Evolutionary conservation across 2,113 vertebrate species (phyloP).

Genomic region (Globicephala melas): DNA sequence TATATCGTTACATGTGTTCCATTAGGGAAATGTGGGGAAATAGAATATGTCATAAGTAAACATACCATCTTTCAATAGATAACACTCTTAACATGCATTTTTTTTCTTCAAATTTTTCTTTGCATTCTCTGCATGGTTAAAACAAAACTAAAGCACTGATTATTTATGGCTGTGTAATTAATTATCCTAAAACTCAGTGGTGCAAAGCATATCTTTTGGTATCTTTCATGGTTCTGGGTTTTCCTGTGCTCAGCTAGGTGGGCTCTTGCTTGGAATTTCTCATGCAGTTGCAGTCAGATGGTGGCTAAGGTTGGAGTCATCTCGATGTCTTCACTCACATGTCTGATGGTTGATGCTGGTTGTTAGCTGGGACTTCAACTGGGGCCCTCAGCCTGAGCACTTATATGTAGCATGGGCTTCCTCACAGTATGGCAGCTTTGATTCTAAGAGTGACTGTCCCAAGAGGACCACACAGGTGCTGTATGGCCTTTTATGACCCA

Average conservation of each 20-base stretch:
- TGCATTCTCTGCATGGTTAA: neutral
- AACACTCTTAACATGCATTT: neutral
- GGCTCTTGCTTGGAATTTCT: neutral
- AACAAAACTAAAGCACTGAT: slow-evolving; percentile 22
- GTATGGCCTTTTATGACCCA: neutral
- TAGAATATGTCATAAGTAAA: neutral
- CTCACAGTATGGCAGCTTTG: neutral
- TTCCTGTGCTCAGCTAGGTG: neutral
- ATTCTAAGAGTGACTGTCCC: neutral
- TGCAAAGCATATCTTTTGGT: neutral
- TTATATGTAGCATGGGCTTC: neutral
- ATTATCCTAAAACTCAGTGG: neutral
- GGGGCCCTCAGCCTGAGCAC: neutral
- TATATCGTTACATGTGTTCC: neutral
- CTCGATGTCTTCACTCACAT: neutral
- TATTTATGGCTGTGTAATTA: neutral
- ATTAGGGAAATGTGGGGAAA: neutral
- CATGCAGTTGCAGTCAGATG: neutral
- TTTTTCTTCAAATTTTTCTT: neutral
- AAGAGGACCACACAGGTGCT: neutral
- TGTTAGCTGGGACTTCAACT: neutral
- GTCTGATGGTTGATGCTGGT: neutral
- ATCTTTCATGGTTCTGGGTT: neutral
- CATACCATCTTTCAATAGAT: neutral
- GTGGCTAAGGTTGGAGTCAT: neutral